Percentiles rank a stretch among this genome's conserved stretches.
Evolutionary conservation across 2,888 invertebrate species (phyloP).

Genomic region (Pheosia gnoma): DNA sequence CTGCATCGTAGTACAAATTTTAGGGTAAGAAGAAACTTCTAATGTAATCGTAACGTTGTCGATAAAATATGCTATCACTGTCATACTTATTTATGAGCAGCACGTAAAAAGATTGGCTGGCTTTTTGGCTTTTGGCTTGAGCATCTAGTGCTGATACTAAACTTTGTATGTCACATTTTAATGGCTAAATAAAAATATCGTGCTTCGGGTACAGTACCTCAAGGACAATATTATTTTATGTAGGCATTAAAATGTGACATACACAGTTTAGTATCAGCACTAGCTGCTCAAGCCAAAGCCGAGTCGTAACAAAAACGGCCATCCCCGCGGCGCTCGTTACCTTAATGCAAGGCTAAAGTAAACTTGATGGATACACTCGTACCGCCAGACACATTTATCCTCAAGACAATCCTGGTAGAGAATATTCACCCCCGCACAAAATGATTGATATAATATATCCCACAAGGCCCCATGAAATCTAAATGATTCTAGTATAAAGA

Average conservation of each 20-base stretch:
- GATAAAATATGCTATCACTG: no score
- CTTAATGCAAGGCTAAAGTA: conserved; percentile 56
- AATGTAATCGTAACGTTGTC: no score
- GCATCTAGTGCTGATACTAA: conserved; percentile 32
- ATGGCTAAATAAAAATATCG: conserved; percentile 4
- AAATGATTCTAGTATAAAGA: conserved; percentile 21
- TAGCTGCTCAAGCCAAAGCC: conserved; percentile 31
- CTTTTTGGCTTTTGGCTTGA: conserved; percentile 23
- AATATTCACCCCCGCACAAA: conserved; percentile 29
- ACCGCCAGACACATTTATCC: conserved; percentile 48
- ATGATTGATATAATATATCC: conserved; percentile 32
- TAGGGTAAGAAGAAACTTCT: no score
- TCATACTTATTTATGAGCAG: no score
- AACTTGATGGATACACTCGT: conserved; percentile 60
- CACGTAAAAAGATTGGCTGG: no score
- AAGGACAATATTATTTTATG: neutral
- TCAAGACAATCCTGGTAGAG: conserved; percentile 33
- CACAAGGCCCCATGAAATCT: conserved; percentile 17
- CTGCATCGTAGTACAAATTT: no score
- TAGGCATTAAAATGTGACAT: conserved; percentile 26
- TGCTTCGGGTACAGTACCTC: no score
- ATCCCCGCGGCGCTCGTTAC: conserved; percentile 50
- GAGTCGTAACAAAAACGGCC: conserved; percentile 30
- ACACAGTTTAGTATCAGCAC: conserved; percentile 34
- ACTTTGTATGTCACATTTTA: conserved; percentile 32